phyloP scores from a whole-genome alignment of 2,113 vertebrate species.

The Microtus oregoni region DNA sequence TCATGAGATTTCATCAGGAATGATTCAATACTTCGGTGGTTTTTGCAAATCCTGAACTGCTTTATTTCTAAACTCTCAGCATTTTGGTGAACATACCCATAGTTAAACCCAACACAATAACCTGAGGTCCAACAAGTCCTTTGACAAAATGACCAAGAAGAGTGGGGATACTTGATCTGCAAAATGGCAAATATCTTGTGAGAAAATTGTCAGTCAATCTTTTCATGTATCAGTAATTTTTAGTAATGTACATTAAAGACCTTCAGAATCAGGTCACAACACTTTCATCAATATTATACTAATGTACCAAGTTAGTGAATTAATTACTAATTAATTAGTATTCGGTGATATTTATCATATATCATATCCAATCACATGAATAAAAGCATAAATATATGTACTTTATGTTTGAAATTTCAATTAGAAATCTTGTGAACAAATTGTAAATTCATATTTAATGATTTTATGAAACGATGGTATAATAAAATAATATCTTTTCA shows the following conservation, averaged over 20 bases:
- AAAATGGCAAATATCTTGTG: not conserved
- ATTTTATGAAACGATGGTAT: not conserved
- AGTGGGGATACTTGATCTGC: not conserved
- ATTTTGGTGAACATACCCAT: not conserved
- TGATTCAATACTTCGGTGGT: not conserved
- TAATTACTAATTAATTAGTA: not conserved
- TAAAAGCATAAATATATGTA: not conserved
- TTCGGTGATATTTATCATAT: not conserved
- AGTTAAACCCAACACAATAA: not conserved
- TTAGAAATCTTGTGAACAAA: not conserved
- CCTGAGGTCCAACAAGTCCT: not conserved
- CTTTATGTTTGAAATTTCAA: not conserved
- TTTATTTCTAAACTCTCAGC: not conserved
- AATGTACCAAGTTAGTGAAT: not conserved
- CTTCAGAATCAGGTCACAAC: not conserved
- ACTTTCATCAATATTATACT: not conserved
- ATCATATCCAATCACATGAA: not conserved
- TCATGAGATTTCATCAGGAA: not conserved
- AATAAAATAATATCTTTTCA: not conserved
- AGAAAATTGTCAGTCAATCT: not conserved
- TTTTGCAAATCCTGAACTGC: not conserved
- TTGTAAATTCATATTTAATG: not conserved
- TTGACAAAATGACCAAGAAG: not conserved
- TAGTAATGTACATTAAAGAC: not conserved
- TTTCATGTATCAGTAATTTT: not conserved